phyloP scores from a whole-genome alignment of 2,888 invertebrate genomes.

The Petrophora chlorosata region DNA sequence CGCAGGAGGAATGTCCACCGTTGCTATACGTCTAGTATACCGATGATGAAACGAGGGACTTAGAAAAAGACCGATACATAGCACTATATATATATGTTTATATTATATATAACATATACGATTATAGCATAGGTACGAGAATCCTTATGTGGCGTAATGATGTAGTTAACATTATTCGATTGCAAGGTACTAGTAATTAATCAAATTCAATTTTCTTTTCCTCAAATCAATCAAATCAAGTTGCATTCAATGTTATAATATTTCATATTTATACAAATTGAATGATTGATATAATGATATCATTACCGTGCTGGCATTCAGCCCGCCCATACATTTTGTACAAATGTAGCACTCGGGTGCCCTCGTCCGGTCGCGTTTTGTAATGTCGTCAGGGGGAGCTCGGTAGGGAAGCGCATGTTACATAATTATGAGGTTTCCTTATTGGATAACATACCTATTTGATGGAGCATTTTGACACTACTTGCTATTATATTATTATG shows the following conservation, averaged over 20 bases:
- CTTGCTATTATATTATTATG: not conserved
- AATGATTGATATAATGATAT: slow-evolving; percentile 63
- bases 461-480: slow-evolving; percentile 13
- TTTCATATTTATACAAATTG: slow-evolving; percentile 31
- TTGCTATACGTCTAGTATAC: no score
- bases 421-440: slow-evolving; percentile 28
- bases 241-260: slow-evolving; percentile 24
- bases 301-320: slow-evolving; percentile 59
- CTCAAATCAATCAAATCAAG: slow-evolving; percentile 13
- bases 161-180: no score
- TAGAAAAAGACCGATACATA: no score
- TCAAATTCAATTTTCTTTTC: slow-evolving; percentile 9
- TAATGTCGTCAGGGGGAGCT: slow-evolving; percentile 40
- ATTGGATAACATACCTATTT: slow-evolving; percentile 22
- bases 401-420: slow-evolving; percentile 13
- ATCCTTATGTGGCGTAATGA: no score
- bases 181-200: slow-evolving; percentile 21
- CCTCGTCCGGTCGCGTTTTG: slow-evolving; percentile 59
- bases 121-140: no score
- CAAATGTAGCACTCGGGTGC: slow-evolving; percentile 58
- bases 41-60: no score
- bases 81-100: no score
- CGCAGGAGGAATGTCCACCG: no score
- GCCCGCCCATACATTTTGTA: slow-evolving; percentile 79
- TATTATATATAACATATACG: no score